Conservation (phyloP, 2,113 vertebrate genomes). For the Psammodynastes pulverulentus region DNA sequence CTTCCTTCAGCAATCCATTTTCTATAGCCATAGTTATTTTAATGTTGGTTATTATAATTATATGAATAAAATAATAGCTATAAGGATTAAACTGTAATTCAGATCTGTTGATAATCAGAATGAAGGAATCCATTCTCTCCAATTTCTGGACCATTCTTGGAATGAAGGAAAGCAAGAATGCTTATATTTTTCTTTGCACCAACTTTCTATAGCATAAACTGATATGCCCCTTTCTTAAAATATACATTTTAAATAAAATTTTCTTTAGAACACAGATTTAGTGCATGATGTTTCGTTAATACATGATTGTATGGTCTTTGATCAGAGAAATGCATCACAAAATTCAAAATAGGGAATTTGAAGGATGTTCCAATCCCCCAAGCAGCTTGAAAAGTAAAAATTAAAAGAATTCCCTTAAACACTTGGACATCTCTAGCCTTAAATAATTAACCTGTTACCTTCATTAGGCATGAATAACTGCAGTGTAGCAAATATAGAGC, state of each 20-base stretch:
- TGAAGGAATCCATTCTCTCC: background rate
- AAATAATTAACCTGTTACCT: background rate
- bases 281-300: background rate
- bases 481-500: background rate
- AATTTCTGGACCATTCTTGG: background rate
- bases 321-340: background rate
- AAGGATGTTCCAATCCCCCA: background rate
- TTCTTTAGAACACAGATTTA: background rate
- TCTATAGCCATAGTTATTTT: background rate
- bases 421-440: background rate
- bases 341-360: background rate
- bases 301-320: background rate
- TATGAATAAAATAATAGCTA: background rate
- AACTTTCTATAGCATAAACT: background rate
- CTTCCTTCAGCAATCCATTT: background rate
- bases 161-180: background rate
- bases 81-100: background rate
- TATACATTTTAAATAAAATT: background rate
- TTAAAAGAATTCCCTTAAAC: background rate
- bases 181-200: background rate
- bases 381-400: background rate
- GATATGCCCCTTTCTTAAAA: background rate
- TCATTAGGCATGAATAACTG: background rate
- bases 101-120: background rate
- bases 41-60: background rate